Conservation (phyloP, 2,113 vertebrate genomes). For the Tauraco erythrolophus region DNA sequence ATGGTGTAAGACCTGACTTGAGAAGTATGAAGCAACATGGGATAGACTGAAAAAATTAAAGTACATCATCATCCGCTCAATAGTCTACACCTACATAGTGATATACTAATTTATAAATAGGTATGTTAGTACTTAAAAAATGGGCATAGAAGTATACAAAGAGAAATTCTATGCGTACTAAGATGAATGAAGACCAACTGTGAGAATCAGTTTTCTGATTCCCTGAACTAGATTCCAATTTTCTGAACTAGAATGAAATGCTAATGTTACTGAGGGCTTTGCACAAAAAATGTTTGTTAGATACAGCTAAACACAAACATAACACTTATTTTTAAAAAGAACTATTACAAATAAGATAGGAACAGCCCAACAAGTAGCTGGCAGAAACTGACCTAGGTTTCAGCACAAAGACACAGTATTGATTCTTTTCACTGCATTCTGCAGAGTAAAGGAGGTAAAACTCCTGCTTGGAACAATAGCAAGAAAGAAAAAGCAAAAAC, state of each 20-base stretch:
- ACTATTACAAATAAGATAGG: neutral
- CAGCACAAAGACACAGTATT: neutral
- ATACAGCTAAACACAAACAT: neutral
- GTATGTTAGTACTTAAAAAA: neutral
- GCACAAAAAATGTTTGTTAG: neutral
- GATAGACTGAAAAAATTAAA: conserved; percentile 24
- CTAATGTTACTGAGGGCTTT: neutral
- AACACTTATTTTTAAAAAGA: neutral
- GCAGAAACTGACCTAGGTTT: neutral
- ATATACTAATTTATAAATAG: neutral
- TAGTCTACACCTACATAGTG: neutral
- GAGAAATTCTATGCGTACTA: neutral
- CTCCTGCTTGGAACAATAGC: neutral
- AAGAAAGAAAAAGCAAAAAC: neutral
- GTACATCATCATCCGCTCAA: conserved; percentile 10
- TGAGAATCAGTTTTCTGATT: neutral
- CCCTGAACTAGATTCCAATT: neutral
- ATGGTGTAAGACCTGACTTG: conserved; percentile 19
- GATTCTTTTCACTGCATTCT: neutral
- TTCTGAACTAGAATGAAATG: neutral
- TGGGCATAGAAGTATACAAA: neutral
- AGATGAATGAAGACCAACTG: neutral
- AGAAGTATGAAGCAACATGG: conserved; percentile 50
- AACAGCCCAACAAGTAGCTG: neutral
- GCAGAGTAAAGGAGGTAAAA: neutral